Evolutionary conservation across 1,140 invertebrate species (phyloP).

Genomic region (Aphidius ervi): DNA sequence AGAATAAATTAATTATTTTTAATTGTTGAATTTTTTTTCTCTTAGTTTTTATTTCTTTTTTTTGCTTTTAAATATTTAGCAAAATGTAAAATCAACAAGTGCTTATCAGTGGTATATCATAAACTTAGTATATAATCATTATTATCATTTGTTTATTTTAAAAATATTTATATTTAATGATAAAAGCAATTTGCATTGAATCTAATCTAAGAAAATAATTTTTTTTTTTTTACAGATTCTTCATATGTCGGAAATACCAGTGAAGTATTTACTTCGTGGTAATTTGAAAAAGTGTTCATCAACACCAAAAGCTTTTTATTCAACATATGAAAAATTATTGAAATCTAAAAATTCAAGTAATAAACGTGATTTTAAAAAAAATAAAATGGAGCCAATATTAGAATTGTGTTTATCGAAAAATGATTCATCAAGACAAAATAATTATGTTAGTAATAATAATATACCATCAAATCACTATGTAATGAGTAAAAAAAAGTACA

Average conservation of each 20-base stretch:
- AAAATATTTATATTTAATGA: too few relatives aligned
- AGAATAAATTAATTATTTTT: too few relatives aligned
- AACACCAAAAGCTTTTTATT: slow-evolving; percentile 29
- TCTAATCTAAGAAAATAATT: too few relatives aligned
- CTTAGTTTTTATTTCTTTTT: too few relatives aligned
- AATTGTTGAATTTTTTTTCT: too few relatives aligned
- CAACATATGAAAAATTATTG: slow-evolving; percentile 28
- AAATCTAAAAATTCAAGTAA: slow-evolving; percentile 24
- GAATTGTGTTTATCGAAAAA: slow-evolving; percentile 26
- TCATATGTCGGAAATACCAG: slow-evolving; percentile 26
- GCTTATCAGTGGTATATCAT: too few relatives aligned
- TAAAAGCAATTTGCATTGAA: too few relatives aligned
- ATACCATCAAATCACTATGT: slow-evolving; percentile 8
- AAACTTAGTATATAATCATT: not conserved
- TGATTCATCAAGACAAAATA: slow-evolving; percentile 16
- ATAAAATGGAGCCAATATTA: slow-evolving; percentile 35
- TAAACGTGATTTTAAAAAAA: slow-evolving; percentile 26
- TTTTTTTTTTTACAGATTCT: slow-evolving; percentile 20
- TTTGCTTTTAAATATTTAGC: too few relatives aligned
- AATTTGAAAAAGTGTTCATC: slow-evolving; percentile 29
- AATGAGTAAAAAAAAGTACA: slow-evolving; percentile 37
- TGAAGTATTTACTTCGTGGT: slow-evolving; percentile 29
- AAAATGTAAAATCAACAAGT: too few relatives aligned
- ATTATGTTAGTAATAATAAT: slow-evolving; percentile 1
- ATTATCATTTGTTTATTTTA: slow-evolving; percentile 1